Percentiles rank a stretch among this genome's conserved stretches.
Conservation (phyloP, 2,113 vertebrate species). For the Boulengeromyrus knoepffleri region DNA sequence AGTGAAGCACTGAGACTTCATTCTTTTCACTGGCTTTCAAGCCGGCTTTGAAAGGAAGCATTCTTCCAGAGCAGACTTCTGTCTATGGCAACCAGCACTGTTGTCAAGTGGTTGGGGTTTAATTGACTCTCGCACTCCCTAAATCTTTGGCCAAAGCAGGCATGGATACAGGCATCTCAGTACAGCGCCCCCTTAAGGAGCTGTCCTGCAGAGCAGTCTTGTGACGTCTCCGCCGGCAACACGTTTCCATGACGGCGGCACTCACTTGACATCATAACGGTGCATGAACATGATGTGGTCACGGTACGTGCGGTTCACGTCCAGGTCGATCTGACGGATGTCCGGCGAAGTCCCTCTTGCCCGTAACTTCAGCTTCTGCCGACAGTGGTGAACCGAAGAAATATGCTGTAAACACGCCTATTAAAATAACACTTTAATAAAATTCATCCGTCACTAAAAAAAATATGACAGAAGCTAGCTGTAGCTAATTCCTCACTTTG, state of each 20-base stretch:
- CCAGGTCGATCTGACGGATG: conserved; percentile 91
- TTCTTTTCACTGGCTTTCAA: neutral
- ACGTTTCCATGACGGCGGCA: conserved; percentile 4
- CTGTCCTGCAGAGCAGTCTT: neutral
- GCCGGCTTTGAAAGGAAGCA: neutral
- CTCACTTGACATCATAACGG: conserved; percentile 93
- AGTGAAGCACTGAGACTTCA: neutral
- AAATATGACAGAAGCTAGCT: neutral
- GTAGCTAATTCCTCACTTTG: neutral
- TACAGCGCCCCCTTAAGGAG: neutral
- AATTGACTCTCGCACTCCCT: neutral
- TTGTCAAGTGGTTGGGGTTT: neutral
- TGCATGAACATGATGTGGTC: conserved; percentile 98
- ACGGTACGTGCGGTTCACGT: conserved; percentile 91
- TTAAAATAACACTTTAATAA: neutral
- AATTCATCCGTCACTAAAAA: neutral
- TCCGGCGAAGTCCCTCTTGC: conserved; percentile 79
- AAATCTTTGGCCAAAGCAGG: neutral
- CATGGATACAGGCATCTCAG: neutral
- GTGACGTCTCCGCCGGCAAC: neutral
- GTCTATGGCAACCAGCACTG: neutral
- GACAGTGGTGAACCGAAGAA: neutral
- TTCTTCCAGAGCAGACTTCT: neutral
- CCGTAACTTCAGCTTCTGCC: conserved; percentile 78
- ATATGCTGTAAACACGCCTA: neutral